Conservation (phyloP, 2,113 vertebrate genomes). For the Phaetusa simplex region DNA sequence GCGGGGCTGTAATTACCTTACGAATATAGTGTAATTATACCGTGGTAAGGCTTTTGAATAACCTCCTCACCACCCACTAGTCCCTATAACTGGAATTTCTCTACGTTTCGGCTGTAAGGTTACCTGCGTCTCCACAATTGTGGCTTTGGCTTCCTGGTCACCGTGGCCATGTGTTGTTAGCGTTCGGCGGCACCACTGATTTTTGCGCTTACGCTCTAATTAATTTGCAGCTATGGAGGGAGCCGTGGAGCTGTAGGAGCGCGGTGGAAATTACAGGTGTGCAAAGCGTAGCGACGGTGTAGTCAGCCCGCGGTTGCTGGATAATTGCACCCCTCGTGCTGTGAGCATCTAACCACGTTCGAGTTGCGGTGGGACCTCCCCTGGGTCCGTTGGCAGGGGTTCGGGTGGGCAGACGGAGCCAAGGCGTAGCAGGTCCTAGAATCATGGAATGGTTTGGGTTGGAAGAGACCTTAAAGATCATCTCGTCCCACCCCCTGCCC, state of each 20-base stretch:
- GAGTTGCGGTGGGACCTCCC: not conserved
- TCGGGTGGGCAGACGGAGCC: not conserved
- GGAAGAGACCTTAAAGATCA: not conserved
- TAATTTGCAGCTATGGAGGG: not conserved
- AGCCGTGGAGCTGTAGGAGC: not conserved
- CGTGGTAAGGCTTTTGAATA: not conserved
- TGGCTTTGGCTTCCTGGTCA: not conserved
- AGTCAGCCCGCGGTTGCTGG: not conserved
- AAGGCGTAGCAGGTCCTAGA: not conserved
- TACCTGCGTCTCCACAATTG: not conserved
- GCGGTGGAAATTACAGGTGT: conserved; percentile 21
- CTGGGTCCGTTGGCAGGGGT: accelerated
- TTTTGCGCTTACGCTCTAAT: not conserved
- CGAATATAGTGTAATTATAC: not conserved
- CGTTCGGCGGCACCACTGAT: not conserved
- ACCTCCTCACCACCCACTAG: not conserved
- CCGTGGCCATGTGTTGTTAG: not conserved
- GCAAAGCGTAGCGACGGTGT: not conserved
- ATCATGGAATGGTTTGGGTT: not conserved
- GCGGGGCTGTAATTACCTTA: conserved; percentile 35
- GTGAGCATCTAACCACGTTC: accelerated
- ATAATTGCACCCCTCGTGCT: not conserved
- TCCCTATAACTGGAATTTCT: not conserved
- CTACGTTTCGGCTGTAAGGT: not conserved
- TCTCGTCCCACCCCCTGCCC: not conserved